These are phyloP conservation scores for Aurelia sp. DNA, from an alignment of 30 jellyfish, hydroid and myxozoan genomes.

Conservation along the genomic window DNA sequence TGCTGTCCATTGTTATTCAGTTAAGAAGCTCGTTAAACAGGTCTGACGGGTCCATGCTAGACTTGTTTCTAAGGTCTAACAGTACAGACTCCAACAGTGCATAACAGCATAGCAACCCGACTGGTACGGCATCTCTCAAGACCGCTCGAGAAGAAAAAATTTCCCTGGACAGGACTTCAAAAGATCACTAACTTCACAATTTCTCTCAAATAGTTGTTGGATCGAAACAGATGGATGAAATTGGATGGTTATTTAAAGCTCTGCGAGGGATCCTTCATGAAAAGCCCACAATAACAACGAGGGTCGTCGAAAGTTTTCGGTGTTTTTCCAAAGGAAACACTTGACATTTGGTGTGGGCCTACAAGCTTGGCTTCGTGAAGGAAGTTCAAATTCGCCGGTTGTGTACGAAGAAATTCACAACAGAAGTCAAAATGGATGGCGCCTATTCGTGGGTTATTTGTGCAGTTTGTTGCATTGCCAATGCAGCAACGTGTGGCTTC, in stretches of 20 bases:
- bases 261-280: conserved; percentile 29
- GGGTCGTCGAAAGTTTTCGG: neutral
- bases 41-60: conserved; percentile 62
- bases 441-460: conserved; percentile 79
- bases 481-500: conserved; percentile 87
- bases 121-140: neutral
- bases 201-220: conserved; percentile 19
- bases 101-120: neutral
- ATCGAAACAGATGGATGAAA: conserved; percentile 48
- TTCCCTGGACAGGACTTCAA: too few relatives aligned
- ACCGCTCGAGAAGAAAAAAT: too few relatives aligned
- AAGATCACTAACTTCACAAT: neutral
- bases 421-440: conserved; percentile 40
- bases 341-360: conserved; percentile 19
- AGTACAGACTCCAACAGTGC: too few relatives aligned
- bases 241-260: conserved; percentile 1
- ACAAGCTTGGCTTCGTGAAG: too few relatives aligned
- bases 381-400: neutral
- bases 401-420: neutral
- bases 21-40: conserved; percentile 16
- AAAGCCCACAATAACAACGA: neutral
- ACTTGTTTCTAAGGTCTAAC: conserved; percentile 18
- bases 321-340: conserved; percentile 37
- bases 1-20: neutral
- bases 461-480: conserved; percentile 70